Evolutionary conservation across 2,888 invertebrate genomes (phyloP), one percentile per base, ranked within the genome.

Genomic region (Drosophila fungiperda): DNA sequence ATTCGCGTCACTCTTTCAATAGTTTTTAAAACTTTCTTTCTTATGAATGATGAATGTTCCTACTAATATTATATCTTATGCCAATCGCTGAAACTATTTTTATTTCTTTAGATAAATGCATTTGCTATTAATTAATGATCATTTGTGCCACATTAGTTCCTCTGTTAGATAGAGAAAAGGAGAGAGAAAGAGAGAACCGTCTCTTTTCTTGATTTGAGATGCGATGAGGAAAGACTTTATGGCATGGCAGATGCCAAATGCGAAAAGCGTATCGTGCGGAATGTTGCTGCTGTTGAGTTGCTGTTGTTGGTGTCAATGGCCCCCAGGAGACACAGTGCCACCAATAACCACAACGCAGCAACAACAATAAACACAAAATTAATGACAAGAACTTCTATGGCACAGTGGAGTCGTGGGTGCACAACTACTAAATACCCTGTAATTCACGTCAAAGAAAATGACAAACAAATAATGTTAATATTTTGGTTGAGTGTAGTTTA

Each of bases 181-280:
- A n/a, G 12, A 45, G 3, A 42, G 20, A n/a, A n/a, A 12, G 12
- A 20, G 11, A 12, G 12, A 20, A 12, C 15, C 15, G 9, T 17
- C n/a, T 45, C 54, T 26, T 15, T 26, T 17, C 20, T 11, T 32
- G 9, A 8, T 8, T 35, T 20, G n/a, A 52, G 52, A 49, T 63
- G 62, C 48, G 35, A 45, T 26, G 48, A 26, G 49, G 33, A 53
- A 54, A 50, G 48, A 49, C 33, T 73, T 78, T 73, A 59, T 65
- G 78, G 55, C 65, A 29, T 57, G 35, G 15, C 78, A 68, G 58
- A 77, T 73, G 65, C 74, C 74, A 53, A 42, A 55, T 49, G 26
- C 53, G 35, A 32, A 23, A 23, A 23, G 2, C 15, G 12, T 23
- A 36, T 36, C 42, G 52, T 45, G 17, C 36, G 42, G 29, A n/a